A percentile compares a stretch with the other conserved stretches of the same genome.
These are phyloP conservation scores for Scaptomyza flava DNA, from an alignment of 2,888 invertebrate genomes.

Conservation along the genomic window DNA sequence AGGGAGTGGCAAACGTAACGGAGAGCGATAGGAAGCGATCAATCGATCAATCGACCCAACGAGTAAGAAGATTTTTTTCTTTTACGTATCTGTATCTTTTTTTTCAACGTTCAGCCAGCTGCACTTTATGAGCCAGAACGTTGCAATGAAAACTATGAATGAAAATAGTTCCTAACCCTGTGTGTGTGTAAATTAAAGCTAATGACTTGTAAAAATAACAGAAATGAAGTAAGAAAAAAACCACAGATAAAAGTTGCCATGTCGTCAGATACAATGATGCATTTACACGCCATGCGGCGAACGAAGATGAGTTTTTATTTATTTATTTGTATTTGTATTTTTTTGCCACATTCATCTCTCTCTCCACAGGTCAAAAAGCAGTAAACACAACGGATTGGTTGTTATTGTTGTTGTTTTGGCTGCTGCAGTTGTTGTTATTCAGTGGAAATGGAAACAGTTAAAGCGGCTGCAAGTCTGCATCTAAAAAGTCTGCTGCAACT, in stretches of 20 bases:
- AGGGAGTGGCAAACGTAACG: slow-evolving; percentile 20
- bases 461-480: slow-evolving; percentile 57
- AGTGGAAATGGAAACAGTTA: slow-evolving; percentile 67
- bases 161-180: slow-evolving; percentile 50
- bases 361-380: slow-evolving; percentile 68
- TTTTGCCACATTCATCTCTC: slow-evolving; percentile 29
- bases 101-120: slow-evolving; percentile 36
- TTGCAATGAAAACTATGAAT: slow-evolving; percentile 59
- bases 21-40: slow-evolving; percentile 42
- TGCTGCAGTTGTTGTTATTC: slow-evolving; percentile 25
- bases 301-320: slow-evolving; percentile 40
- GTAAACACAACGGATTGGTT: slow-evolving; percentile 65
- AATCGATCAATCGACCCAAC: slow-evolving; percentile 42
- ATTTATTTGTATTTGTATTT: not conserved
- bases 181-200: slow-evolving; percentile 76
- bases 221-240: slow-evolving; percentile 14
- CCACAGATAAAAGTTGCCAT: slow-evolving; percentile 38
- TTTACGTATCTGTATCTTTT: not conserved
- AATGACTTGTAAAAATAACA: slow-evolving; percentile 77
- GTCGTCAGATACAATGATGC: slow-evolving; percentile 31
- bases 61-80: not conserved
- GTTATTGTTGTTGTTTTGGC: slow-evolving; percentile 18
- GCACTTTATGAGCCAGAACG: slow-evolving; percentile 62
- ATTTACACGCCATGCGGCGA: slow-evolving; percentile 43
- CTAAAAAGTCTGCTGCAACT: slow-evolving; percentile 54